Evolutionary conservation across 1,140 invertebrate genomes (phyloP), one percentile per base, ranked within the genome.

Genomic region (Drosophila gunungcola): DNA sequence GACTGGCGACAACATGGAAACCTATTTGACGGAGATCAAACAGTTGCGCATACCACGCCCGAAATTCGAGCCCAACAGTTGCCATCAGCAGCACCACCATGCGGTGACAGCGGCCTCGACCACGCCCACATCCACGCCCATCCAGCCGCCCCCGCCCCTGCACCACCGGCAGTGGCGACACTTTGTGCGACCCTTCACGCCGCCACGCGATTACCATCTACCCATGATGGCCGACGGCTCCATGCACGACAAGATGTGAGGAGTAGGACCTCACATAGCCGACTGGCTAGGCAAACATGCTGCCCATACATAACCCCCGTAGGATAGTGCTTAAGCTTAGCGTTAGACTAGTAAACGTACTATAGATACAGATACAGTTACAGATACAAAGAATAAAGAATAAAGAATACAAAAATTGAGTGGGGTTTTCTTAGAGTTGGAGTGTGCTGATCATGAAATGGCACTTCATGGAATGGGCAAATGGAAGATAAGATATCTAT

Each of bases 11-110:
- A 86, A 46, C 67, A 97, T 97, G 96, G 96, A 97, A 89, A 95
- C 96, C 72, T 97, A 96, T 95, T 92, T 97, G 77, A 95, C 94
- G 51, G 96, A 97, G 88, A 96, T 97, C 32, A 96, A 97, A 93
- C 94, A 95, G 80, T 95, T 97, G 60, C 94, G 95, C 72, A 97
- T 97, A 74, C 96, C 96, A 52, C 94, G 96, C 64, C 96, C 96
- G 34, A 97, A 97, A 94, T 97, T 97, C 86, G 96, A 95, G 65
- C 95, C 94, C 73, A 95, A 77, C 94, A 94, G 86, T 95, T 96
- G 88, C 95, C 95, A 46, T 94, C 95, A 36, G 95, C 95, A 90
- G 60, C 83, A 93, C 92, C 62, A 88, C 45, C 83, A 86, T 70
- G 82, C 82, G 95, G 95, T 90, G 95, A 95, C 91, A 91, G 93